Evolutionary conservation across 2,888 invertebrate species (phyloP), one percentile per base, ranked within the genome.

Genomic region (Yponomeuta cagnagella): DNA sequence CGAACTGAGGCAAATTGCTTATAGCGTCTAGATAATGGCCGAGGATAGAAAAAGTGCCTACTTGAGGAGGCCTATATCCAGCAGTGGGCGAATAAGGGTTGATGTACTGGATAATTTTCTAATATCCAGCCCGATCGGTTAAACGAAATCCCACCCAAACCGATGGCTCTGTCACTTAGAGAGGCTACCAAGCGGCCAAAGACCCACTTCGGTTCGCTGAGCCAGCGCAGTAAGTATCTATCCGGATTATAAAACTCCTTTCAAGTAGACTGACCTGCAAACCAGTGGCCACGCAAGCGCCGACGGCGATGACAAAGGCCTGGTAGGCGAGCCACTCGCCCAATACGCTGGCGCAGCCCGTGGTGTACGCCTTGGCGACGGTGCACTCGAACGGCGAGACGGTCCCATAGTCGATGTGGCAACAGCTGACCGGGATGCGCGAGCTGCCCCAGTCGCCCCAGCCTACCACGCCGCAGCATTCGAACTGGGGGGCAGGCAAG

Each of bases 401-500:
- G 0, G 86, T 79, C 0, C 94, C 94, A 71, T 79, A 77, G 70
- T 89, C 87, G 15, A 90, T 82, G 33, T 75, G 72, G 77, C 96
- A 96, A 78, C 96, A 96, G 58, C 94, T 93, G n/a, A 93, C 75
- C 0, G 95, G 95, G 23, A 95, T 79, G 43, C 78, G 78, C 69
- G 74, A 78, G 0, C 74, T 71, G 0, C 70, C 48, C 94, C 95
- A 96, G 77, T 96, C 95, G 0, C 76, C 76, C 3, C 85, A 89
- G 33, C 86, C 89, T 0, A 76, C 72, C 0, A 94, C 91, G 3
- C 96, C 96, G 78, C 96, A 96, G 82, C 96, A 96, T 52, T 89
- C 70, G 74, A 95, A 94, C 94, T 95, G 79, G n/a, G 23, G 75
- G 77, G 72, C 69, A 69, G 69, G 15, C 10, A 37, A 31, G 43